Evolutionary conservation across 2,113 vertebrate species (phyloP).

Genomic region (Pachyramphus minor): DNA sequence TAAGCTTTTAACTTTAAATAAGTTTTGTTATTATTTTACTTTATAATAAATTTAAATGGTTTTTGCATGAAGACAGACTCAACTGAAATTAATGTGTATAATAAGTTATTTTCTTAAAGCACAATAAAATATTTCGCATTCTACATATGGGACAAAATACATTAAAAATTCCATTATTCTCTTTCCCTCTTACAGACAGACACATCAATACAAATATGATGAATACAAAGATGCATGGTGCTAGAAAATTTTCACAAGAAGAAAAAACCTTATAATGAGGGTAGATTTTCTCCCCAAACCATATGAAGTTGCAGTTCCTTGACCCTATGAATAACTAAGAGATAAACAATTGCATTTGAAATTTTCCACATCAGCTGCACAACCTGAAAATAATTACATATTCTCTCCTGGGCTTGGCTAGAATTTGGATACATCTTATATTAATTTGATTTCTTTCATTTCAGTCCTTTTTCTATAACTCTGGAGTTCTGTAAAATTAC

Average conservation of each 20-base stretch:
- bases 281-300: not conserved
- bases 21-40: conserved; percentile 8
- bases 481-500: not conserved
- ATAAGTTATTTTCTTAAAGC: not conserved
- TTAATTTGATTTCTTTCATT: not conserved
- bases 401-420: not conserved
- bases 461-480: not conserved
- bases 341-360: not conserved
- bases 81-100: not conserved
- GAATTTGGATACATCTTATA: not conserved
- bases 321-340: not conserved
- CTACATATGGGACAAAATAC: not conserved
- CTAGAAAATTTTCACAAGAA: not conserved
- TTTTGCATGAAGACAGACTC: not conserved
- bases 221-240: not conserved
- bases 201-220: not conserved
- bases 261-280: not conserved
- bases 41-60: not conserved
- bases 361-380: not conserved
- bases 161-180: not conserved
- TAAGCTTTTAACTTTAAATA: not conserved
- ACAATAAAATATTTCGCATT: not conserved
- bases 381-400: not conserved
- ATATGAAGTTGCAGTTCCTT: not conserved
- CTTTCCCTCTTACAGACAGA: not conserved